A percentile compares a stretch with the other conserved stretches of the same genome.
Conservation (phyloP, 2,113 vertebrate genomes). For the Camelus dromedarius region DNA sequence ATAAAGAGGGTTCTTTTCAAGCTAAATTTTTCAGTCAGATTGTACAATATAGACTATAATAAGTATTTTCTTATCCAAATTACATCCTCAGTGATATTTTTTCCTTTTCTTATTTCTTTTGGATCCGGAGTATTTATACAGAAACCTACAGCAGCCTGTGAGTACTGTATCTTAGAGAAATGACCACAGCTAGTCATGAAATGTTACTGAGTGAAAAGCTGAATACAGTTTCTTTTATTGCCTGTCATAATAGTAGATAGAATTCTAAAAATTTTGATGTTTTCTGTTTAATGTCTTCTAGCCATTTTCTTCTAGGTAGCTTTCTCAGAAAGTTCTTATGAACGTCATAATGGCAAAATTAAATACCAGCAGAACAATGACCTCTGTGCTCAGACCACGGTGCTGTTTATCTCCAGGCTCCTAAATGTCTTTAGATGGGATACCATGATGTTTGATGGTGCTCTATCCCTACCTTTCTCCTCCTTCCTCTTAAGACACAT, state of each 20-base stretch:
- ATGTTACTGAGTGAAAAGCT: conserved; percentile 34
- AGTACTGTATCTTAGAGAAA: conserved; percentile 71
- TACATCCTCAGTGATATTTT: conserved; percentile 72
- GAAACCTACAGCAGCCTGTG: conserved; percentile 34
- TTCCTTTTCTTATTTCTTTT: conserved; percentile 65
- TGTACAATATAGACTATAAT: conserved; percentile 48
- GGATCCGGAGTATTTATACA: conserved; percentile 35
- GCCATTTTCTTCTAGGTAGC: not conserved
- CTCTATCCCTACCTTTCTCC: not conserved
- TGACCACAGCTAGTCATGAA: conserved; percentile 44
- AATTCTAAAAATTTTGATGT: conserved; percentile 8
- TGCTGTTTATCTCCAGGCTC: not conserved
- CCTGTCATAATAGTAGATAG: conserved; percentile 36
- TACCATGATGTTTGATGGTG: not conserved
- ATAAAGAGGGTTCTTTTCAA: conserved; percentile 51
- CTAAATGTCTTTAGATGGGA: not conserved
- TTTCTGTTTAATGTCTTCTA: conserved; percentile 7
- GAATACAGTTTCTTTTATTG: conserved; percentile 61
- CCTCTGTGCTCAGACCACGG: not conserved
- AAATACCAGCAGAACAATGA: not conserved
- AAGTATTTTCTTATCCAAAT: conserved; percentile 73
- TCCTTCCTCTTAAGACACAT: not conserved
- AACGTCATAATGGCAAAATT: not conserved
- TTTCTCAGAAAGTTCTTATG: not conserved
- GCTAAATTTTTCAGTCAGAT: conserved; percentile 48